phyloP scores from a whole-genome alignment of 64 coral and sea anemone species.

The Platygyra sinensis region DNA sequence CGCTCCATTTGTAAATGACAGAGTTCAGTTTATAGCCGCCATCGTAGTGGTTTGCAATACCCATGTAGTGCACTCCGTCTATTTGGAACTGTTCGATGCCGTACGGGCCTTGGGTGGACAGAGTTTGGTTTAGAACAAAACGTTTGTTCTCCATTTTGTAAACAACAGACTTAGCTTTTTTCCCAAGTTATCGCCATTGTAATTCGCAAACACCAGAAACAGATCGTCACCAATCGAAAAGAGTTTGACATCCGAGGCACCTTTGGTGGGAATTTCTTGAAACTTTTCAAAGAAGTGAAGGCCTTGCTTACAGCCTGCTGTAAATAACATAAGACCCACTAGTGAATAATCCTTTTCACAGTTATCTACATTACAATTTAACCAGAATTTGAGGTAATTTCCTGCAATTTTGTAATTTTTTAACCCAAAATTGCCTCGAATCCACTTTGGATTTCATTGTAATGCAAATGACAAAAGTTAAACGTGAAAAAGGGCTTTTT shows the following conservation, averaged over 20 bases:
- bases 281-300: constrained; percentile 34
- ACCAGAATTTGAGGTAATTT: too few relatives aligned
- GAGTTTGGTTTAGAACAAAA: not conserved
- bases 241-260: not conserved
- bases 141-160: not conserved
- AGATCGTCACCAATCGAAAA: not conserved
- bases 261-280: constrained; percentile 12
- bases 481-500: too few relatives aligned
- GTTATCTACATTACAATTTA: too few relatives aligned
- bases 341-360: not conserved
- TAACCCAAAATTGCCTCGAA: too few relatives aligned
- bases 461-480: too few relatives aligned
- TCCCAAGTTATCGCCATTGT: not conserved
- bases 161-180: not conserved
- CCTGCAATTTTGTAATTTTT: too few relatives aligned
- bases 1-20: constrained; percentile 16
- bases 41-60: not conserved
- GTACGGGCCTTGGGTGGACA: not conserved
- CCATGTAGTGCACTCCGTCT: not conserved
- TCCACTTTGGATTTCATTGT: too few relatives aligned
- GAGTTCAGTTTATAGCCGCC: not conserved
- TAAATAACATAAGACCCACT: not conserved
- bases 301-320: not conserved
- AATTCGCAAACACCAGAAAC: constrained; percentile 12
- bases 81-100: not conserved